phyloP scores from a whole-genome alignment of 2,888 invertebrate genomes.

The Linyphia triangularis region DNA sequence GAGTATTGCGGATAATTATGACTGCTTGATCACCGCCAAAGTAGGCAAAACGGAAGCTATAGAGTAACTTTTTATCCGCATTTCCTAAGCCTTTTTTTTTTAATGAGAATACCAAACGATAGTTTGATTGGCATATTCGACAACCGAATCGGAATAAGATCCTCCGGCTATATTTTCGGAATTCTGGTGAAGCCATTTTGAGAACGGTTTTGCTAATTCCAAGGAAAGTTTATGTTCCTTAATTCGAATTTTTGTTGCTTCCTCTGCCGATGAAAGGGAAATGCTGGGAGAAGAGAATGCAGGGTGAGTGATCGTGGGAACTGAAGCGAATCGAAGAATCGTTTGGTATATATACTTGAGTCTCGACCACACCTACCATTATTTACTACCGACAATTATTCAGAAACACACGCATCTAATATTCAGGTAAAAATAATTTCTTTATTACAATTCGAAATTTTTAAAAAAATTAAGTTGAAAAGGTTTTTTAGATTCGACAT shows the following conservation, averaged over 20 bases:
- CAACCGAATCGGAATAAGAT: background rate
- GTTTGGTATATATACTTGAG: conserved; percentile 50
- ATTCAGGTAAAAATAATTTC: conserved; percentile 22
- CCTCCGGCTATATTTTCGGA: background rate
- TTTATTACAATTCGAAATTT: background rate
- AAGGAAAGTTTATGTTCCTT: conserved; percentile 18
- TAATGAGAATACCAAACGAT: background rate
- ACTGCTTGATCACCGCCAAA: background rate
- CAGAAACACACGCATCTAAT: background rate
- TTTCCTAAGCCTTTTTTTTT: conserved; percentile 2
- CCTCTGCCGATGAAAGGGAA: conserved; percentile 5
- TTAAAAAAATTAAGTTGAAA: background rate
- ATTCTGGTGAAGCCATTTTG: background rate
- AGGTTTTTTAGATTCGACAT: background rate
- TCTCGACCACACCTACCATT: background rate
- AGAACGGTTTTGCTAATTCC: background rate
- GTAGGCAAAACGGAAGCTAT: conserved; percentile 9
- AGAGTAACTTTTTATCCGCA: background rate
- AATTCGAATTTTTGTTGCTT: conserved; percentile 14
- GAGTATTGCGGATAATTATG: background rate
- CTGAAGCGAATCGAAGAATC: conserved; percentile 36
- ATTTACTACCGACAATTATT: background rate
- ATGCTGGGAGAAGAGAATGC: background rate
- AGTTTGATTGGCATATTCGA: conserved; percentile 13
- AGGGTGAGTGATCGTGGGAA: conserved; percentile 50